Evolutionary conservation across 2,797 vertebrate species (phyloP).

Genomic region (Chloroceryle amazona): DNA sequence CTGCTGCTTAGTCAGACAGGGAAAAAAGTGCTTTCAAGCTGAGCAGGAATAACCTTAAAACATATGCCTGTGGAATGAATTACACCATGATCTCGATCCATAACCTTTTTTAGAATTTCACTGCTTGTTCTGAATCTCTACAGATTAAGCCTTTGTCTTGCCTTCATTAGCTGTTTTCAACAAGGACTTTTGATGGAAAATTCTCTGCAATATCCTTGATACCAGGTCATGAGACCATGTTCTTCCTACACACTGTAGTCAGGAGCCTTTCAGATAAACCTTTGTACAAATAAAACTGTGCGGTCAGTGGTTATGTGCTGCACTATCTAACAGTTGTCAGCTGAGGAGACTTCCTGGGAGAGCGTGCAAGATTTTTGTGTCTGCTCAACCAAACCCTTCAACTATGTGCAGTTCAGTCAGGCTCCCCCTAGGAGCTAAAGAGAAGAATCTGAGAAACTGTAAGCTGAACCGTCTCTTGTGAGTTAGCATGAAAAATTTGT

Average conservation of each 20-base stretch:
- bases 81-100: neutral
- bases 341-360: neutral
- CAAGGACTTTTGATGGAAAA: neutral
- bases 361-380: neutral
- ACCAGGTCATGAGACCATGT: neutral
- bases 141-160: neutral
- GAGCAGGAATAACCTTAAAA: neutral
- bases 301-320: neutral
- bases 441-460: neutral
- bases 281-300: accelerated
- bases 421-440: neutral
- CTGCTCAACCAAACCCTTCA: neutral
- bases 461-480: slow-evolving; percentile 45
- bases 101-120: neutral
- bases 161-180: neutral
- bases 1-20: slow-evolving; percentile 12
- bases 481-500: neutral
- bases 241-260: accelerated
- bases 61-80: neutral
- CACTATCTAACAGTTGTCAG: neutral
- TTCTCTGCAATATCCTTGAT: neutral
- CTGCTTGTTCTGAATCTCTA: neutral
- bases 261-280: neutral
- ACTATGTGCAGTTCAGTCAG: neutral
- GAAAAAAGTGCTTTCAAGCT: neutral